Evolutionary conservation across 2,888 invertebrate genomes (phyloP), one percentile per base, ranked within the genome.

Genomic region (Agrochola litura): DNA sequence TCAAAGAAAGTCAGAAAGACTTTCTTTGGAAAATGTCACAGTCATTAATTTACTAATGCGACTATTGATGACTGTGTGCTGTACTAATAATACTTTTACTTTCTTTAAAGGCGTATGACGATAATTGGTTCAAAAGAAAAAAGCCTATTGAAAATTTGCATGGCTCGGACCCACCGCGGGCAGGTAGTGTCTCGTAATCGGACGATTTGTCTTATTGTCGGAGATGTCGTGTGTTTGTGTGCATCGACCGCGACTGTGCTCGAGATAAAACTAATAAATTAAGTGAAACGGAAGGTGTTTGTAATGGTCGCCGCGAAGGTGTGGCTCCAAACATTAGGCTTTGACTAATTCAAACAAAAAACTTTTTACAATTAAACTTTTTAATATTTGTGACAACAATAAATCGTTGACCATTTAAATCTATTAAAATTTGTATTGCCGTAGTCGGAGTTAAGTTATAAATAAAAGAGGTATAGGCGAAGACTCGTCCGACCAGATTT

Each of bases 251-350:
- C 95, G 93, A 93, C 95, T 92, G 91, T 94, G 94, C 92, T 92
- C 93, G 93, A 96, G 96, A 96, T 96, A 96, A 96, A 95, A 94
- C 93, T 92, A 93, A 96, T 96, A 96, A 96, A 96, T 96, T 94
- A 95, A 92, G 89, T 89, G 92, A 94, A 95, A 95, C 96, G 94
- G 96, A 95, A 96, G 96, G 95, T 95, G 95, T 94, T 93, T 95
- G 93, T 94, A 93, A 92, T 93, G 93, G 90, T 91, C 89, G 91
- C 94, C 94, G 91, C 92, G 92, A 92, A 95, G 95, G 94, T 94
- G 94, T 93, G 93, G 92, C 92, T 85, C 90, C 86, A 88, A 90
- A 92, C 93, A 93, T 94, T 93, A 92, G 89, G 86, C 88, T 91
- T 92, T 91, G 91, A 88, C 85, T 85, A 82, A 87, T 83, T 85